These are phyloP conservation scores for Aleiodes leptofemur DNA, from an alignment of 2,888 invertebrate genomes.

Conservation along the genomic window DNA sequence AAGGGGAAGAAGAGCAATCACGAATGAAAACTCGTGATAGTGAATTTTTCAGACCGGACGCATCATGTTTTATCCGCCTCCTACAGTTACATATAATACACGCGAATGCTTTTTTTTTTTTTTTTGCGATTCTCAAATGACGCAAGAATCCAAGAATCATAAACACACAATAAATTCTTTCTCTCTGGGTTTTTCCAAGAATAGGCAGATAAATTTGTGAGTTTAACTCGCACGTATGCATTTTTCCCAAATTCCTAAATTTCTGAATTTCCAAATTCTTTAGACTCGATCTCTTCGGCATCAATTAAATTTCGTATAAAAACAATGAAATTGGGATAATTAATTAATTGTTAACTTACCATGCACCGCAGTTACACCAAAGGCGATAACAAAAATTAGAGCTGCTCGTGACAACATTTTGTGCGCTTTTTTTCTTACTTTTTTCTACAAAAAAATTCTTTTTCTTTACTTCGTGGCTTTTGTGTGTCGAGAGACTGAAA, in stretches of 20 bases:
- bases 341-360: slow-evolving; percentile 31
- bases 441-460: neutral
- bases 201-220: no score
- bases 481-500: neutral
- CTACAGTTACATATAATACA: neutral
- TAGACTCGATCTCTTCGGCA: no score
- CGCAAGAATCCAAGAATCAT: slow-evolving; percentile 7
- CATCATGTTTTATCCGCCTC: neutral
- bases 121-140: neutral
- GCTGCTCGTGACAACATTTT: slow-evolving; percentile 29
- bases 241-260: no score
- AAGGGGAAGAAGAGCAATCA: neutral
- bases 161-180: neutral
- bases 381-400: slow-evolving; percentile 26
- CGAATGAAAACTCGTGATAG: neutral
- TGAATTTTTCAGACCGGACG: slow-evolving; percentile 9
- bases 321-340: neutral
- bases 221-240: no score
- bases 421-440: slow-evolving; percentile 7
- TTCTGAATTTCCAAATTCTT: no score
- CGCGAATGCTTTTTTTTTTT: neutral
- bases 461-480: neutral
- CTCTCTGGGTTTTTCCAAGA: neutral
- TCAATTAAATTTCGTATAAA: no score
- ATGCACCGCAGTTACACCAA: slow-evolving; percentile 12